Percentiles rank a stretch among this genome's conserved stretches.
These are phyloP conservation scores for Macroglossus sobrinus DNA, from an alignment of 2,113 vertebrate genomes.

Conservation along the genomic window DNA sequence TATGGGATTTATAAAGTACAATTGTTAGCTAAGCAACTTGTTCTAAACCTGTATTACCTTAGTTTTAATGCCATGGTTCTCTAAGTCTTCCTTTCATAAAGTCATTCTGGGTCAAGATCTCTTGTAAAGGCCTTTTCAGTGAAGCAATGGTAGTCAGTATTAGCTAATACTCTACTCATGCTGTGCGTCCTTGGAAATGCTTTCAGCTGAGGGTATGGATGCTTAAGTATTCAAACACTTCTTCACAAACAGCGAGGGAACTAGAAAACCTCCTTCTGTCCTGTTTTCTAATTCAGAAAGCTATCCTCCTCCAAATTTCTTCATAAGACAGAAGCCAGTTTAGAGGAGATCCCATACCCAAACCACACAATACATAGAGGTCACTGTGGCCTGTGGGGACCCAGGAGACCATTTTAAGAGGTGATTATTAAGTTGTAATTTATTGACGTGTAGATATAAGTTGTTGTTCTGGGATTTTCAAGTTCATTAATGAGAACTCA, in stretches of 20 bases:
- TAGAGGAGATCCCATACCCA: background rate
- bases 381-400: background rate
- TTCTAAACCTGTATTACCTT: background rate
- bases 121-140: background rate
- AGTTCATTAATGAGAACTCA: conserved; percentile 21
- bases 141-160: background rate
- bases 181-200: background rate
- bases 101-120: background rate
- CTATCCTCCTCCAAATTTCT: background rate
- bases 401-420: background rate
- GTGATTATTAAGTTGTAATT: background rate
- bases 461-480: background rate
- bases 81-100: background rate
- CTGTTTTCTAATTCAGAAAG: conserved; percentile 22
- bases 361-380: background rate
- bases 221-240: background rate
- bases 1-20: background rate
- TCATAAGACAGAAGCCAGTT: background rate
- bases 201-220: background rate
- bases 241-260: background rate
- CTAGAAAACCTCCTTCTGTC: background rate
- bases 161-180: background rate
- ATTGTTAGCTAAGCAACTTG: background rate
- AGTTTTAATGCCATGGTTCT: background rate
- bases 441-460: background rate